Percentiles rank a stretch among this genome's conserved stretches.
Conservation (phyloP, 92 coral and sea anemone genomes). For the Epizoanthus illoricatus region DNA sequence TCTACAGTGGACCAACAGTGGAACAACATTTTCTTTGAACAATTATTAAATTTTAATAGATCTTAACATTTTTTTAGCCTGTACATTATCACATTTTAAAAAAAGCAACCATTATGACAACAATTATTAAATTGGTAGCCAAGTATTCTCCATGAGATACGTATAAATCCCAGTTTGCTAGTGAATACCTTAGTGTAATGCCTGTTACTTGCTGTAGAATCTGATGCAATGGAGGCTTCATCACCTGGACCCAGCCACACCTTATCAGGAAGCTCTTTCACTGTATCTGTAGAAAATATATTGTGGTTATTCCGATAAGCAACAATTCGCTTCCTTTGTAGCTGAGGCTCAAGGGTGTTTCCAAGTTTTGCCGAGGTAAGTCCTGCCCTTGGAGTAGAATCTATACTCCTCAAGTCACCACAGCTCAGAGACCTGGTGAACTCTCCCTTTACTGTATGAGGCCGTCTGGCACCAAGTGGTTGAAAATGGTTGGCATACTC, state of each 20-base stretch:
- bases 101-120: no score
- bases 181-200: slow-evolving; percentile 13
- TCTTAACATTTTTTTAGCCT: no score
- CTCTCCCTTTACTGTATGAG: slow-evolving; percentile 83
- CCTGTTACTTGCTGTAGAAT: slow-evolving; percentile 20
- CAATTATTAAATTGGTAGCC: not conserved
- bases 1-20: no score
- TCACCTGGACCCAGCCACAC: slow-evolving; percentile 82
- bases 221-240: slow-evolving; percentile 32
- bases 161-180: not conserved
- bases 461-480: slow-evolving; percentile 75
- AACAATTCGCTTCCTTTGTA: slow-evolving; percentile 89
- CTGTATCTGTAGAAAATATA: slow-evolving; percentile 84
- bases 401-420: slow-evolving; percentile 60
- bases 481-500: slow-evolving; percentile 82
- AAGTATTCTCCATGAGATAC: not conserved
- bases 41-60: no score
- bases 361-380: slow-evolving; percentile 81
- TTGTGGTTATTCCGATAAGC: slow-evolving; percentile 95
- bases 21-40: not conserved
- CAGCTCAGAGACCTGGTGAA: slow-evolving; percentile 66
- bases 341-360: slow-evolving; percentile 83
- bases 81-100: no score
- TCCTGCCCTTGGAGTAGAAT: slow-evolving; percentile 90
- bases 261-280: slow-evolving; percentile 77